Evolutionary conservation across 1,140 invertebrate species (phyloP).

Genomic region (Papilio glaucus): DNA sequence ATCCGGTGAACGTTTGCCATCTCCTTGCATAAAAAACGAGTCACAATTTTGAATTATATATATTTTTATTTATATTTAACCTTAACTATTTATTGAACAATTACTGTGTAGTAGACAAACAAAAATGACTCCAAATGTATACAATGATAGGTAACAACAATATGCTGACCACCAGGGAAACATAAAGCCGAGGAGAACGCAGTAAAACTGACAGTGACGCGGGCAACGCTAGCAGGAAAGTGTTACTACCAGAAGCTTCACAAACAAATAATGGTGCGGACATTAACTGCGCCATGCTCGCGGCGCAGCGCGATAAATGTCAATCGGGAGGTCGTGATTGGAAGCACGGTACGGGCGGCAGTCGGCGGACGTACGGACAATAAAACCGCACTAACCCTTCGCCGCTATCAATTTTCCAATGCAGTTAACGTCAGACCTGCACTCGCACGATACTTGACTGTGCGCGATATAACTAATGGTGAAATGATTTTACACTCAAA

Average conservation of each 20-base stretch:
- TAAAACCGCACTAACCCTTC: constrained; percentile 56
- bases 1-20: no score
- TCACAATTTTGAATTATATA: no score
- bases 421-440: constrained; percentile 60
- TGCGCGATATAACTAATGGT: constrained; percentile 5
- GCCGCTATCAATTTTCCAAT: constrained; percentile 58
- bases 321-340: constrained; percentile 37
- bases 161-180: not conserved
- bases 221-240: not conserved
- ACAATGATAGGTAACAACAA: not conserved
- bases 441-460: constrained; percentile 28
- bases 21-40: no score
- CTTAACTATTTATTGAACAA: no score
- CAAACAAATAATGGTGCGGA: constrained; percentile 2
- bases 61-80: no score
- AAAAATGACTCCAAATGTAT: not conserved
- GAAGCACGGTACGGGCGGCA: constrained; percentile 29
- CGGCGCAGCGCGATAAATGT: constrained; percentile 38
- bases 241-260: not conserved
- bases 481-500: not conserved
- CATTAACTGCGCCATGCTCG: constrained; percentile 39
- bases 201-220: not conserved
- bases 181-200: not conserved
- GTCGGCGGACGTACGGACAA: constrained; percentile 42
- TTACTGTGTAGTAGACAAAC: no score